Conservation (phyloP, 2,888 invertebrate genomes). For the Oscheius myriophilus region DNA sequence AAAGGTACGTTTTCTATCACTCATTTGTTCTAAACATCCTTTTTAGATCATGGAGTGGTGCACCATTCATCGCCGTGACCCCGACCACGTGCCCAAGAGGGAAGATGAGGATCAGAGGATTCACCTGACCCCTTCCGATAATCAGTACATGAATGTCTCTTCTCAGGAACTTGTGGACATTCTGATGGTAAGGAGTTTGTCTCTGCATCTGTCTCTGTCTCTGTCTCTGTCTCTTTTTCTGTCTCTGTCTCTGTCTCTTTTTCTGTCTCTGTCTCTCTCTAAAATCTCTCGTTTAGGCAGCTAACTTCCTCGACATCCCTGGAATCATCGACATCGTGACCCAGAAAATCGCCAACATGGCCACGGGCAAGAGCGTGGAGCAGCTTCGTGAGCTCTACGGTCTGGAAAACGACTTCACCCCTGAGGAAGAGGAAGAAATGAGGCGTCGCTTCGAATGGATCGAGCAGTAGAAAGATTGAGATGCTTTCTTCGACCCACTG, state of each 20-base stretch:
- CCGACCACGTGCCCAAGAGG: slow-evolving; percentile 5
- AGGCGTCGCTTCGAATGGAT: slow-evolving; percentile 22
- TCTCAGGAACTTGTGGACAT: slow-evolving; percentile 7
- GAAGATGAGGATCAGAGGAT: slow-evolving; percentile 12
- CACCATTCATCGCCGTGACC: slow-evolving; percentile 6
- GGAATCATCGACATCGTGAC: slow-evolving; percentile 20
- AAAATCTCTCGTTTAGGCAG: slow-evolving; percentile 1
- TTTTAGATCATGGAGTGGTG: slow-evolving; percentile 12
- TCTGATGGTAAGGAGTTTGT: slow-evolving; percentile 12
- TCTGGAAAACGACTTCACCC: slow-evolving; percentile 20
- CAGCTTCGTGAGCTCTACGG: slow-evolving; percentile 13
- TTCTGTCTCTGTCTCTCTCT: not conserved
- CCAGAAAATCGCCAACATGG: slow-evolving; percentile 28
- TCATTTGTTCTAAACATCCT: too few species aligned
- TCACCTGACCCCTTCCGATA: slow-evolving; percentile 1
- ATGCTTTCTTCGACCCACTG: too few species aligned
- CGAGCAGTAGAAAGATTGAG: slow-evolving; percentile 5
- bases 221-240: not conserved
- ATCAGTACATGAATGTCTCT: slow-evolving; percentile 13
- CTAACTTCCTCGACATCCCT: slow-evolving; percentile 24
- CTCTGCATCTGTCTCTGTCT: not conserved
- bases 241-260: not conserved
- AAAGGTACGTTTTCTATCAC: not conserved
- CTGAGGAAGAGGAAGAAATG: slow-evolving; percentile 19
- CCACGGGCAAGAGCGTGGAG: slow-evolving; percentile 16